Evolutionary conservation across 2,797 vertebrate genomes (phyloP).

Genomic region (Mus caroli): DNA sequence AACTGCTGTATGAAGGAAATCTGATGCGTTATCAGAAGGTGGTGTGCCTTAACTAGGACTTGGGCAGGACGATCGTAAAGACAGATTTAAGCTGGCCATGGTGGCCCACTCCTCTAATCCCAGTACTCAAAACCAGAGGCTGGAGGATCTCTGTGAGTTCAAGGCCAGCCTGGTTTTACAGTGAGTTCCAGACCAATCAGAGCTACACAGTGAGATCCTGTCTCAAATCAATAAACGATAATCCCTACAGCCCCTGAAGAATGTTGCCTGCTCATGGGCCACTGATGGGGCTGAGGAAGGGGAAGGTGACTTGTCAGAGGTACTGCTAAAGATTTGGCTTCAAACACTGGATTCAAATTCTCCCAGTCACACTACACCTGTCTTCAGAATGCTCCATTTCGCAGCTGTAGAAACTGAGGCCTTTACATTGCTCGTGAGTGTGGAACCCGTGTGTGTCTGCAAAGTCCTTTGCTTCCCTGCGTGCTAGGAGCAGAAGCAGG

Average conservation of each 20-base stretch:
- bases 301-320: neutral
- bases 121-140: neutral
- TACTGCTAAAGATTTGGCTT: neutral
- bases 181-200: neutral
- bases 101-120: neutral
- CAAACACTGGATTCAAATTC: neutral
- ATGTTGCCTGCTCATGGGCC: neutral
- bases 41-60: neutral
- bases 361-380: neutral
- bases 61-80: neutral
- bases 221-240: neutral
- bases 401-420: neutral
- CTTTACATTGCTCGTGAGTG: neutral
- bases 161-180: neutral
- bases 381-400: neutral
- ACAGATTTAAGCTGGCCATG: neutral
- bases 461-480: neutral
- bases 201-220: neutral
- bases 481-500: conserved; percentile 85
- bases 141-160: neutral
- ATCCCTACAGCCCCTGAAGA: neutral
- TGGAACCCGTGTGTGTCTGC: neutral
- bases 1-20: neutral
- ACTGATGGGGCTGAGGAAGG: conserved; percentile 2
- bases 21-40: neutral